Percentiles rank a stretch among this genome's conserved stretches.
phyloP scores from a whole-genome alignment of 2,113 vertebrate genomes.

The Delphinus delphis region DNA sequence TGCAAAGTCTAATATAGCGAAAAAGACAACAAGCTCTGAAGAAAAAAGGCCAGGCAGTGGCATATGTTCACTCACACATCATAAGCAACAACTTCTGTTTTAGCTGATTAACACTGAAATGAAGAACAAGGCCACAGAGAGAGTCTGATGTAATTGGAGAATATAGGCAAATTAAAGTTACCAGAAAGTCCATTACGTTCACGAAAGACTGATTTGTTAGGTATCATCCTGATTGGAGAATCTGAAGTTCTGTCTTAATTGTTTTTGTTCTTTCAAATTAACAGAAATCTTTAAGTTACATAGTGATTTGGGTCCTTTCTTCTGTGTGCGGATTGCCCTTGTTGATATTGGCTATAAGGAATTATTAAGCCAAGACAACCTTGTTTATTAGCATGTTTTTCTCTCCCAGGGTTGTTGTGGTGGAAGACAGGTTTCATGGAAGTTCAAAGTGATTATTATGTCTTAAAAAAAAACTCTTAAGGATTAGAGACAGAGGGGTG shows the following conservation, averaged over 20 bases:
- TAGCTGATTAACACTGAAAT: conserved; percentile 95
- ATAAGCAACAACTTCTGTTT: conserved; percentile 89
- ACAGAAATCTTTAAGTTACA: conserved; percentile 70
- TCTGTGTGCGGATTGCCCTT: conserved; percentile 80
- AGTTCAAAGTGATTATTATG: conserved; percentile 86
- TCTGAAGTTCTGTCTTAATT: conserved; percentile 80
- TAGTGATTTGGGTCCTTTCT: conserved; percentile 78
- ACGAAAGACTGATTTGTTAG: conserved; percentile 81
- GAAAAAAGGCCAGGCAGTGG: conserved; percentile 90
- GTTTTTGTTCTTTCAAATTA: conserved; percentile 83
- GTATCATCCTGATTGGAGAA: conserved; percentile 81
- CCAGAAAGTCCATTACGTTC: conserved; percentile 83
- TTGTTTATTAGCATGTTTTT: conserved; percentile 81
- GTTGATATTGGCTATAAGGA: conserved; percentile 69
- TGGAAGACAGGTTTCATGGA: conserved; percentile 91
- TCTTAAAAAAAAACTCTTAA: conserved; percentile 71
- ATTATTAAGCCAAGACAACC: conserved; percentile 81
- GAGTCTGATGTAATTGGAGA: conserved; percentile 83
- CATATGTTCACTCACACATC: conserved; percentile 88
- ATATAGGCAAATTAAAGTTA: conserved; percentile 84
- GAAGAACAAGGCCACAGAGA: conserved; percentile 95
- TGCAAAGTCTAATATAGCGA: conserved; percentile 97
- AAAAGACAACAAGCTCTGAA: conserved; percentile 91
- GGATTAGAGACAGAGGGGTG: conserved; percentile 78
- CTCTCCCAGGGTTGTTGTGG: conserved; percentile 86